These are phyloP conservation scores for Corythornis cristatus DNA, from an alignment of 2,113 vertebrate species.

Conservation along the genomic window DNA sequence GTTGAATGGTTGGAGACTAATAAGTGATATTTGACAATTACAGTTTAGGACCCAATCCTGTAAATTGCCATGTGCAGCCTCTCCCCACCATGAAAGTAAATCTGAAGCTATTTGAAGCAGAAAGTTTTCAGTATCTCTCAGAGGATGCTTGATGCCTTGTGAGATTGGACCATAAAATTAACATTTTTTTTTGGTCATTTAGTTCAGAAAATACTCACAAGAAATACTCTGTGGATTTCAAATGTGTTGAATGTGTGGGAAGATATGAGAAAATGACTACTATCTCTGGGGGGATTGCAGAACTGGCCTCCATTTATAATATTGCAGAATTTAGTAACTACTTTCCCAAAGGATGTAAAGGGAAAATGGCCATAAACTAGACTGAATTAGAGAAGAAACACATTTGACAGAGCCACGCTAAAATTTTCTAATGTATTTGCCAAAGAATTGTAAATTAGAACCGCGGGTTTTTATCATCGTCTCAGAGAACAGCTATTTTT, in stretches of 20 bases:
- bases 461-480: neutral
- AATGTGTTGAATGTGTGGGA: conserved; percentile 68
- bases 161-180: conserved; percentile 54
- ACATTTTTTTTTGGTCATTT: conserved; percentile 46
- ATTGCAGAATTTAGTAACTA: conserved; percentile 61
- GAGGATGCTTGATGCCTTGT: conserved; percentile 26
- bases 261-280: conserved; percentile 66
- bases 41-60: neutral
- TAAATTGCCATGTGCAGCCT: neutral
- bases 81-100: neutral
- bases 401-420: neutral
- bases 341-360: conserved; percentile 52
- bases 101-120: neutral
- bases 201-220: conserved; percentile 53
- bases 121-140: conserved; percentile 42
- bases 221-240: conserved; percentile 68
- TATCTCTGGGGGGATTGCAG: conserved; percentile 61
- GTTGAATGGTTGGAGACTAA: neutral
- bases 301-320: conserved; percentile 68
- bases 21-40: neutral
- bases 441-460: conserved; percentile 30
- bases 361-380: conserved; percentile 55
- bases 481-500: neutral
- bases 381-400: conserved; percentile 48
- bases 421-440: conserved; percentile 32